A percentile compares a stretch with the other conserved stretches of the same genome.
Conservation (phyloP, 2,888 invertebrate genomes). For the Galeruca laticollis region DNA sequence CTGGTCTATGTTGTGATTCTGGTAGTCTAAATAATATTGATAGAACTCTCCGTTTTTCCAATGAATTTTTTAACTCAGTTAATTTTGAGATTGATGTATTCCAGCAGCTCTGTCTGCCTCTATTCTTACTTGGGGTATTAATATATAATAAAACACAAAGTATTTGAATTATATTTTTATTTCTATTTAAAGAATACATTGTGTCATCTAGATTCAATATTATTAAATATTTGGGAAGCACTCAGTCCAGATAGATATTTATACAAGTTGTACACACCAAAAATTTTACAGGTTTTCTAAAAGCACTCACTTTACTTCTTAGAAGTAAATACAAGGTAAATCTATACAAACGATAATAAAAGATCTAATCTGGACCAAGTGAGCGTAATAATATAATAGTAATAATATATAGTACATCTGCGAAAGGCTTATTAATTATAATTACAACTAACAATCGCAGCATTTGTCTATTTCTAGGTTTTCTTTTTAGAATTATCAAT, state of each 20-base stretch:
- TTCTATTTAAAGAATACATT: conserved; percentile 69
- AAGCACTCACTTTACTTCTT: conserved; percentile 61
- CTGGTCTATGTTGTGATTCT: too few relatives aligned
- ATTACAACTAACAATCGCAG: conserved; percentile 65
- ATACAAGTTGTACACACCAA: conserved; percentile 57
- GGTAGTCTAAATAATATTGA: too few relatives aligned
- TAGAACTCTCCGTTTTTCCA: too few relatives aligned
- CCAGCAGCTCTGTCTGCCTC: too few relatives aligned
- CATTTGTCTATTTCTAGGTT: conserved; percentile 57
- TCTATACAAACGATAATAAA: conserved; percentile 54
- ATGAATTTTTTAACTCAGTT: too few relatives aligned
- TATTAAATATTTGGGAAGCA: conserved; percentile 64
- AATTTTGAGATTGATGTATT: too few relatives aligned
- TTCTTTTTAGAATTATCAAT: conserved; percentile 64
- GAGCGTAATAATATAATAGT: conserved; percentile 53
- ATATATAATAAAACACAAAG: too few relatives aligned
- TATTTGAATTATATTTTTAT: conserved; percentile 56
- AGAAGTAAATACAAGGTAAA: conserved; percentile 60
- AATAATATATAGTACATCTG: conserved; percentile 63
- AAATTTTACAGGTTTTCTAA: conserved; percentile 52
- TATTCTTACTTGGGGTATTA: too few relatives aligned
- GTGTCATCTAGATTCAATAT: conserved; percentile 67
- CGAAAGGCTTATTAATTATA: conserved; percentile 65
- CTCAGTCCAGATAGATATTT: conserved; percentile 62
- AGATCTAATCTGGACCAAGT: conserved; percentile 62